These are phyloP conservation scores for Philaethria dido DNA, from an alignment of 2,888 invertebrate species.

Conservation along the genomic window DNA sequence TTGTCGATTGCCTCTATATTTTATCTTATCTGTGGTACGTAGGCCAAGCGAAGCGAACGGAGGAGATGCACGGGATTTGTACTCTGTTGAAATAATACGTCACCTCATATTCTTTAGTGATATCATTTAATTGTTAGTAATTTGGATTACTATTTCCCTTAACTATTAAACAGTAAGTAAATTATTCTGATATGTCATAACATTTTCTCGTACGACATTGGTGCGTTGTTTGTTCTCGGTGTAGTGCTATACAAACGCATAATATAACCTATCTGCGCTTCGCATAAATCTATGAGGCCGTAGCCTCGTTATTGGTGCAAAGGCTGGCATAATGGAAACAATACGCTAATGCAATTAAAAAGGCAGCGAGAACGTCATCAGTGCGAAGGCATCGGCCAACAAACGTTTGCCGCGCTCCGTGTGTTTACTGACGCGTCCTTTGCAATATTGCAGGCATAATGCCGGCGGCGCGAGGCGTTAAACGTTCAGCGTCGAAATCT, in stretches of 20 bases:
- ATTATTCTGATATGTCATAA: conserved; percentile 47
- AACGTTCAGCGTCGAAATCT: conserved; percentile 78
- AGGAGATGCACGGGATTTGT: conserved; percentile 73
- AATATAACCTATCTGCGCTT: conserved; percentile 80
- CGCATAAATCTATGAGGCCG: conserved; percentile 74
- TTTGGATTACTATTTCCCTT: conserved; percentile 55
- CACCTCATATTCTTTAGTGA: conserved; percentile 67
- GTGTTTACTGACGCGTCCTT: conserved; percentile 77
- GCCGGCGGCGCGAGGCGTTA: conserved; percentile 81
- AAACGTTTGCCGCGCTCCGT: conserved; percentile 71
- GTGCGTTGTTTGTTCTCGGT: conserved; percentile 76
- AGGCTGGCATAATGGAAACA: conserved; percentile 63
- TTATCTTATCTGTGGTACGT: conserved; percentile 60
- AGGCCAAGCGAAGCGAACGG: conserved; percentile 72
- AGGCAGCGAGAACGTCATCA: conserved; percentile 72
- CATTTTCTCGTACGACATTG: conserved; percentile 55
- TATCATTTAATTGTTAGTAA: conserved; percentile 57
- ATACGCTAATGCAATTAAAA: conserved; percentile 71
- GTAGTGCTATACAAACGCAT: conserved; percentile 80
- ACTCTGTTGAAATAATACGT: conserved; percentile 77
- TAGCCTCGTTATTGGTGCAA: conserved; percentile 72
- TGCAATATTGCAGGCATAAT: conserved; percentile 80
- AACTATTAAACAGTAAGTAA: conserved; percentile 72
- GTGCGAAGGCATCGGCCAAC: conserved; percentile 57
- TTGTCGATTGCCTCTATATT: conserved; percentile 37